Base-by-base conservation (phyloP, 2,888 invertebrate species). In the Pandemis heparana region DNA sequence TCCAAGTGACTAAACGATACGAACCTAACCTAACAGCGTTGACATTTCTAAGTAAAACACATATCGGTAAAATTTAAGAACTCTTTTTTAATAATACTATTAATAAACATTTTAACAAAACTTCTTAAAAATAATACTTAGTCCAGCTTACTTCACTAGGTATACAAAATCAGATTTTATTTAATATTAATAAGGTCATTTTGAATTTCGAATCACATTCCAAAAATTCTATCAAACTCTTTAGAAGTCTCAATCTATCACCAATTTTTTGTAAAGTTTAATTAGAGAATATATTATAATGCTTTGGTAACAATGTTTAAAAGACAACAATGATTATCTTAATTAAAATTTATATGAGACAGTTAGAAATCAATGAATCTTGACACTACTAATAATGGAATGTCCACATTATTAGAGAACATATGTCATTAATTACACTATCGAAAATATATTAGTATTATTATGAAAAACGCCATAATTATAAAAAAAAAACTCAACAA, bases 151-250 rank as follows among this genome's bases (percentile, higher is more conserved):
- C 18, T 48, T 61, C 43, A 68, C 69, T 70, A 74, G 16, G 53
- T 74, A 74, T 70, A 69, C 60, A 64, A 64, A 51, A 69, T 48
- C 14, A 43, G 32, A 56, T 69, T 43, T 32, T 56, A 12, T 71
- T 39, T 39, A 38, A 65, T 14, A 48, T 60, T 73, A 69, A n/a
- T 69, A 73, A 70, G 65, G 70, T 70, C 59, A 70, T 74, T 74
- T 74, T 61, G 32, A 70, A 74, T 74, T 74, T 74, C 38, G 32
- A 74, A 74, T 74, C 74, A 74, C 74, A 74, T 74, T 70, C 60
- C 60, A 12, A 70, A 74, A 70, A 74, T 70, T 70, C 48, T 63
- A 68, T 73, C 39, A 63, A 72, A 63, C 16, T 69, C 46, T 65
- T 64, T 70, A 18, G 53, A 59, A 74, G 74, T 70, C 65, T 65